Conservation (phyloP, 1,140 invertebrate genomes). For the Achroia grisella region DNA sequence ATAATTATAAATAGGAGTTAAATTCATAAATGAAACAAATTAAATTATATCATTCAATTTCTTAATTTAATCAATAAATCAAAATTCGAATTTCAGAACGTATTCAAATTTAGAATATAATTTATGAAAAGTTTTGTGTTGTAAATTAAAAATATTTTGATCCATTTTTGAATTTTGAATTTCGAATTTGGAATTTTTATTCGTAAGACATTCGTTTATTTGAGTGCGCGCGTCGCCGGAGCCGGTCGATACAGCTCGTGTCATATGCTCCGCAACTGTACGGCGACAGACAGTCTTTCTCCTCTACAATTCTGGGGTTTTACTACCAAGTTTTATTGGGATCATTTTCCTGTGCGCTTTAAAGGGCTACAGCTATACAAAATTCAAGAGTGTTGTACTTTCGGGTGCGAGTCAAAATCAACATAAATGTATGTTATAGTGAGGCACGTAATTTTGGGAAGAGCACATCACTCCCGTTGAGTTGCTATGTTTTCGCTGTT, state of each 20-base stretch:
- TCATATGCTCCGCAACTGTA: constrained; percentile 41
- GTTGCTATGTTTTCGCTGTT: background rate
- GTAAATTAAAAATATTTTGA: background rate
- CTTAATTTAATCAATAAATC: background rate
- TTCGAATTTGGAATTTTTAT: constrained; percentile 12
- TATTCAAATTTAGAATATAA: too few relatives aligned
- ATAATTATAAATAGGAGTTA: too few relatives aligned
- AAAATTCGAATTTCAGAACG: background rate
- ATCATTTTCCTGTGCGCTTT: constrained; percentile 24
- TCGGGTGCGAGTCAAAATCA: background rate
- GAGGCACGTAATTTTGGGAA: background rate
- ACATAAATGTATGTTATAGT: background rate
- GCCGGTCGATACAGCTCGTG: constrained; percentile 57
- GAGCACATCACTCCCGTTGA: background rate
- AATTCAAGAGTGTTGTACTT: background rate
- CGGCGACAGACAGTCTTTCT: constrained; percentile 64
- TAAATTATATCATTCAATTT: background rate
- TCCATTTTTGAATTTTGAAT: constrained; percentile 5
- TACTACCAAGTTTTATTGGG: constrained; percentile 21
- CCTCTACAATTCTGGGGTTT: constrained; percentile 46
- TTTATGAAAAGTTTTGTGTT: background rate
- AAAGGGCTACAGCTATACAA: background rate
- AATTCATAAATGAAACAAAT: background rate
- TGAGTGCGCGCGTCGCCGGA: constrained; percentile 57
- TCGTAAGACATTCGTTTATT: constrained; percentile 25